Percentiles rank a stretch among this genome's conserved stretches.
These are phyloP conservation scores for Eulithis prunata DNA, from an alignment of 2,888 invertebrate species.

Conservation along the genomic window DNA sequence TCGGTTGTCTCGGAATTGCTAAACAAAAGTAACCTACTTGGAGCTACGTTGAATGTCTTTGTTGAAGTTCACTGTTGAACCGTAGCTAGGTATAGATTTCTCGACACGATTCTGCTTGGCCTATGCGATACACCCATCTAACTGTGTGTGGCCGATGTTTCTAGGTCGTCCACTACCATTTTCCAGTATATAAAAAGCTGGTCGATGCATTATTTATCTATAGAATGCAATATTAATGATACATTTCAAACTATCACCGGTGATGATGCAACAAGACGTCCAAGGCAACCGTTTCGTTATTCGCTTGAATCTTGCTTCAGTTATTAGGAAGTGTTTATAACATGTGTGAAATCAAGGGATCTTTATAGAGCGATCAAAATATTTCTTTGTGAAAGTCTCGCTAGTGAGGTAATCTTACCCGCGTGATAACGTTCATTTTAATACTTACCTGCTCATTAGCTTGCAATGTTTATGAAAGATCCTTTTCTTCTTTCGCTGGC, in stretches of 20 bases:
- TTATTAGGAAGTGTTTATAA: conserved; percentile 44
- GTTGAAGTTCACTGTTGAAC: conserved; percentile 44
- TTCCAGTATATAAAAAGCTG: conserved; percentile 47
- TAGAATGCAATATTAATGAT: conserved; percentile 23
- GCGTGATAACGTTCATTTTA: conserved; percentile 24
- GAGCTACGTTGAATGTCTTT: conserved; percentile 42
- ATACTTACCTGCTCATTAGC: conserved; percentile 19
- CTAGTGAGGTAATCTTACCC: conserved; percentile 18
- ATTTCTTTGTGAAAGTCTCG: conserved; percentile 28
- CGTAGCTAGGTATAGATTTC: conserved; percentile 47
- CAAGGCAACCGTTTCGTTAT: conserved; percentile 50
- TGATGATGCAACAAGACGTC: conserved; percentile 45
- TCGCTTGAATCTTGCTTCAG: conserved; percentile 51
- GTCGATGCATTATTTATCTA: conserved; percentile 35
- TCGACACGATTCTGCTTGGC: conserved; percentile 47
- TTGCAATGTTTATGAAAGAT: conserved; percentile 27
- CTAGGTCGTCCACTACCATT: conserved; percentile 63
- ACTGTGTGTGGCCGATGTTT: conserved; percentile 64
- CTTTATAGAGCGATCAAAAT: conserved; percentile 22
- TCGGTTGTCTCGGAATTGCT: conserved; percentile 47
- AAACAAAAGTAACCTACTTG: conserved; percentile 38
- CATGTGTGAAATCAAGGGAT: conserved; percentile 28
- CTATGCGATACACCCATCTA: conserved; percentile 50
- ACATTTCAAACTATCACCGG: conserved; percentile 3
- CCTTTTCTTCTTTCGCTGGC: conserved; percentile 4